A percentile compares a stretch with the other conserved stretches of the same genome.
Conservation (phyloP, 2,888 invertebrate genomes). For the Rotaria macrura region DNA sequence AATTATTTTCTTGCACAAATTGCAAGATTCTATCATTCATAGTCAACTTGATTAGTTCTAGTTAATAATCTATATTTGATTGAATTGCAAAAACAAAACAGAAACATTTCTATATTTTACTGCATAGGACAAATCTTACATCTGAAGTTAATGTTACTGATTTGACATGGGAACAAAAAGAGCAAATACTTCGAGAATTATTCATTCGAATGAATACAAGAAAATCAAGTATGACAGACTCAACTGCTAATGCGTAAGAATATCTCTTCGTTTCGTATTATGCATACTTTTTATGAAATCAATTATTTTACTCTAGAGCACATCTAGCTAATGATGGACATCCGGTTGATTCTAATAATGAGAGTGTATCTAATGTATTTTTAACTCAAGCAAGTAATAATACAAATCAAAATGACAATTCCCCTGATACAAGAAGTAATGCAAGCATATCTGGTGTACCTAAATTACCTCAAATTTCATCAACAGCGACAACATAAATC, state of each 20-base stretch:
- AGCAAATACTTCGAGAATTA: constrained; percentile 46
- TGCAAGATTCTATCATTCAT: too few species aligned
- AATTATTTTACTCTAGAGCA: background rate
- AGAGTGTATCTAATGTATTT: background rate
- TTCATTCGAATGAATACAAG: constrained; percentile 46
- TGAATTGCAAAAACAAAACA: too few species aligned
- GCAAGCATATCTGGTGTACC: background rate
- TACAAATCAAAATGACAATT: background rate
- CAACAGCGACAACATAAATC: background rate
- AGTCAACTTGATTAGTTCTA: too few species aligned
- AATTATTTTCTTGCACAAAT: too few species aligned
- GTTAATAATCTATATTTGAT: too few species aligned
- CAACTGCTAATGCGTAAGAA: background rate
- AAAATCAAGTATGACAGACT: background rate
- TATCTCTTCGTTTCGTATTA: background rate
- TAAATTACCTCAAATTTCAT: background rate
- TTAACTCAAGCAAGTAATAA: background rate
- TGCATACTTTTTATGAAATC: background rate
- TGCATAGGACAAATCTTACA: background rate
- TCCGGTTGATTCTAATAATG: background rate
- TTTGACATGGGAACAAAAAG: constrained; percentile 50
- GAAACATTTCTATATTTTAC: too few species aligned
- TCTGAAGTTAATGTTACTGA: constrained; percentile 37
- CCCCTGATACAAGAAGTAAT: background rate
- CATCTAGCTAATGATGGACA: background rate